Base-by-base conservation (phyloP, 1,140 invertebrate species). In the Nephila pilipes region DNA sequence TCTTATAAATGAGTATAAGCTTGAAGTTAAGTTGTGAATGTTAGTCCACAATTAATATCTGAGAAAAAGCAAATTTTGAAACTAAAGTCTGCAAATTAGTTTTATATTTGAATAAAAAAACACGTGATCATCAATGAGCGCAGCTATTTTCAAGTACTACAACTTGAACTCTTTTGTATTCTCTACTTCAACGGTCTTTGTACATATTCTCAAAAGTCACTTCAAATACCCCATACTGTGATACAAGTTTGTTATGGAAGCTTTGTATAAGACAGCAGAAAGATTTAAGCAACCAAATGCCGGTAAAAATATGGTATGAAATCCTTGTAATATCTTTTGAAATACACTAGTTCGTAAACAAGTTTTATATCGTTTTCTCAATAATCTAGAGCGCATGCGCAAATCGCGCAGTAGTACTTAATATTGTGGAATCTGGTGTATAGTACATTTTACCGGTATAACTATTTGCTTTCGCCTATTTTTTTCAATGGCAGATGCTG, bases 201-300 rank as follows among this genome's bases (percentile, higher is more conserved):
- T 75, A 32, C 65, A 12, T 14, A 75, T 25, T 20, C 80, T n/a
- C 22, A 16, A 20, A 46, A 81, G 80, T 81, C 38, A 22, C 16
- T 16, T 12, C 3, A 46, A 81, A 81, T 81, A 25, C 36, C 2
- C 22, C n/a, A 25, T 36, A n/a, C 85, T 60, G 55, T 87, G 54
- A 87, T 63, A 63, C 1, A 5, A 20, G 18, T 87, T 87, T 63
- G n/a, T 87, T 22, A 92, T 92, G 91, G 91, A 92, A 92, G 91
- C 91, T 38, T 38, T 92, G 29, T 92, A 92, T 80, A 14, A 29
- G 79, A 92, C 91, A 14, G 91, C 91, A 12, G 91, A 92, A 92
- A 92, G 87, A 65, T 92, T 92, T 79, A 92, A 92, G 20, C 60
- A 83, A 79, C 83, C 81, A 57, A 92, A 92, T 46, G 91, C 54